phyloP scores from a whole-genome alignment of 2,113 vertebrate species.

The Cyphomyrus plagiostoma region DNA sequence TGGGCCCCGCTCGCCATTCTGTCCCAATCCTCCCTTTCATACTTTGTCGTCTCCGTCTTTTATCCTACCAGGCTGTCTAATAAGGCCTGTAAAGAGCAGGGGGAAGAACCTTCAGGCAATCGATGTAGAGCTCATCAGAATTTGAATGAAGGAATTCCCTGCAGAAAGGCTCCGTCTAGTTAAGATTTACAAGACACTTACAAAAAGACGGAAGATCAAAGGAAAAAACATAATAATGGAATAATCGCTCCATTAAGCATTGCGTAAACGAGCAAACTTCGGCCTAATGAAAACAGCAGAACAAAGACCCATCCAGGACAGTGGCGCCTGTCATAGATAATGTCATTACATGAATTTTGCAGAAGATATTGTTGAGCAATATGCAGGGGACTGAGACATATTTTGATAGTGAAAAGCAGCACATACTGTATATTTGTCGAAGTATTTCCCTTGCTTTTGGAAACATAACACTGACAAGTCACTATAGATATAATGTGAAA shows the following conservation, averaged over 20 bases:
- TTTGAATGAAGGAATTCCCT: conserved; percentile 36
- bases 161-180: not conserved
- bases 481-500: not conserved
- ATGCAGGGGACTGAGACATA: not conserved
- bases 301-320: not conserved
- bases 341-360: not conserved
- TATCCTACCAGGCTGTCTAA: conserved; percentile 30
- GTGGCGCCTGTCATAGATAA: not conserved
- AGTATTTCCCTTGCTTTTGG: not conserved
- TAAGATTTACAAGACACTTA: not conserved
- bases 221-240: not conserved
- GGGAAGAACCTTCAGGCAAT: conserved; percentile 32
- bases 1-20: conserved; percentile 20
- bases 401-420: not conserved
- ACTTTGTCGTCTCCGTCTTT: conserved; percentile 25
- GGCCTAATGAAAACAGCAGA: not conserved
- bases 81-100: conserved; percentile 32
- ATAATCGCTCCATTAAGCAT: not conserved
- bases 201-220: conserved; percentile 10
- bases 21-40: conserved; percentile 1
- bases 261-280: not conserved
- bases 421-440: not conserved
- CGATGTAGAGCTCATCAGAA: conserved; percentile 37
- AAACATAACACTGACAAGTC: not conserved
- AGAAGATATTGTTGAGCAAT: not conserved